Base-by-base conservation (phyloP, 2,797 vertebrate species). In the Pseudochromis fuscus region DNA sequence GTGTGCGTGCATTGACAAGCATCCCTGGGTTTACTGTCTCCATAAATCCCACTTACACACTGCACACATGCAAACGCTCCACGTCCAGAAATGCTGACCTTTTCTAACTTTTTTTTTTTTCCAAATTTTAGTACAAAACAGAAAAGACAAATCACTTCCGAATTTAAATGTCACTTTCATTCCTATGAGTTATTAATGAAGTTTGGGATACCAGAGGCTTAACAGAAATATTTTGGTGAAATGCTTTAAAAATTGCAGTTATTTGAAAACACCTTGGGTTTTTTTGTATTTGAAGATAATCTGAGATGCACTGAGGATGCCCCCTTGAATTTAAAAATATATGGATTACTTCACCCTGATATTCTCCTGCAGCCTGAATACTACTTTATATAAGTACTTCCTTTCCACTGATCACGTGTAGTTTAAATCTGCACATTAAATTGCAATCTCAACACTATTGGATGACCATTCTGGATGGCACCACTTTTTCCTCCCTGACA, bases 1-100 rank as follows among this genome's bases (percentile, higher is more conserved):
- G 74, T 37, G 65, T 60, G 40, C 77, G 71, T 82, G 83, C 80
- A 87, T 89, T 73, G 83, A 92, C 85, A 90, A 87, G 90, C 87
- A 90, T 88, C 86, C 83, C 35, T 79, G 84, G 71, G 61, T 90
- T 91, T 84, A 85, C 84, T 62, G 78, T 93, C 87, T 90, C 82
- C 73, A 84, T 91, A 91, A 92, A 93, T 93, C 84, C 87, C 79
- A 84, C 84, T 88, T 75, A 71, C 75, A 51, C 67, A 45, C 31
- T 79, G 66, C 77, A 64, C 42, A 69, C 73, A 70, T 70, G 63
- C 72, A 72, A 56, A 67, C 31, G 53, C 51, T 42, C 37, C 53
- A 62, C 48, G 69, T 69, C 62, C 44, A 62, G 31, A 77, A 25
- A 81, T 11, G 48, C 66, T 88, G 88, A 92, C 88, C 89, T 92